Conservation (phyloP, 92 coral and sea anemone species). For the Umimayanthus chanpuru region DNA sequence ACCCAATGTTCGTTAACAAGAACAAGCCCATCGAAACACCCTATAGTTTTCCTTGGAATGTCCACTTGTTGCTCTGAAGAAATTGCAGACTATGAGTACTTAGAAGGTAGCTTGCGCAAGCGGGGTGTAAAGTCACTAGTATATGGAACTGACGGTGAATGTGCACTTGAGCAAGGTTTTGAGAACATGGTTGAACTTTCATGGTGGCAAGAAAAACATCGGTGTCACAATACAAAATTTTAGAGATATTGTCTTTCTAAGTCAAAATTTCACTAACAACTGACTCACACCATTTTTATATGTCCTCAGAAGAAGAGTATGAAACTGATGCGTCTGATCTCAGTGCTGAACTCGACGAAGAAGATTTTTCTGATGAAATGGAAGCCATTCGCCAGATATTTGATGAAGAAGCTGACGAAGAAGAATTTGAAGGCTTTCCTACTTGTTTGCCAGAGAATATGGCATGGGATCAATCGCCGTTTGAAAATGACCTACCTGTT, state of each 20-base stretch:
- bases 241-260: not conserved
- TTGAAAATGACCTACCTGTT: constrained; percentile 21
- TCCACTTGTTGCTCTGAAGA: no score
- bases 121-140: no score
- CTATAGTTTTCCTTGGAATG: no score
- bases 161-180: no score
- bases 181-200: no score
- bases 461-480: constrained; percentile 26
- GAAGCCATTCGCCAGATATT: constrained; percentile 40
- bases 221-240: no score
- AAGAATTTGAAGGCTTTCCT: constrained; percentile 42
- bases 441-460: constrained; percentile 13
- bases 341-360: not conserved
- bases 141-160: no score
- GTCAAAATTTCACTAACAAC: not conserved
- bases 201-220: no score
- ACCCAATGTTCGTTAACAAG: no score
- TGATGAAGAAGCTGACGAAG: constrained; percentile 39
- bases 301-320: not conserved
- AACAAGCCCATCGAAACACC: no score
- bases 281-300: not conserved
- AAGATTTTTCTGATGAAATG: constrained; percentile 36
- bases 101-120: no score
- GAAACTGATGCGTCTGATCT: not conserved
- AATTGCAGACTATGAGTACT: no score